phyloP scores from a whole-genome alignment of 2,113 vertebrate species.

The Alces alces region DNA sequence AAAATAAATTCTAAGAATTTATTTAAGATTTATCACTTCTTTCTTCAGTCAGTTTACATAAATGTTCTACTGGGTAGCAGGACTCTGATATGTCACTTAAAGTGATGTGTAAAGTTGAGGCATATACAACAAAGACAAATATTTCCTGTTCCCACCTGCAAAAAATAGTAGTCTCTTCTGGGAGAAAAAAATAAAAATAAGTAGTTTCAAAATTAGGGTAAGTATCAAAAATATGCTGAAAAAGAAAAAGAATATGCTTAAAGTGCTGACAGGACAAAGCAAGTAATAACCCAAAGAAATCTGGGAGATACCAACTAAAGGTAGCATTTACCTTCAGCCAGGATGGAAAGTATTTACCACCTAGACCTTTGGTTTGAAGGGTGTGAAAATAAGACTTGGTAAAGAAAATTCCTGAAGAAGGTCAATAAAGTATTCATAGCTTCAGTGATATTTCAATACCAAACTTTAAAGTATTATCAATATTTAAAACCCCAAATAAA shows the following conservation, averaged over 20 bases:
- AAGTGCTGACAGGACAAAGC: background rate
- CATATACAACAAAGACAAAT: background rate
- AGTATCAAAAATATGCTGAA: background rate
- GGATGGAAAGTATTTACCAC: background rate
- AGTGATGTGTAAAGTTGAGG: background rate
- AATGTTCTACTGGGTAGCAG: rapidly evolving
- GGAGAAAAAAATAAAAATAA: background rate
- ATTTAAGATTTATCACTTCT: background rate
- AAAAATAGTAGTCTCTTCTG: background rate
- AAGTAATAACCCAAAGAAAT: background rate
- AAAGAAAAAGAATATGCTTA: background rate
- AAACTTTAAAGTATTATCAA: background rate
- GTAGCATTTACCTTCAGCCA: background rate
- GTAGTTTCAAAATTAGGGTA: background rate
- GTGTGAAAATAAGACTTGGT: background rate
- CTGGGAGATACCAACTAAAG: background rate
- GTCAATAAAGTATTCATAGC: background rate
- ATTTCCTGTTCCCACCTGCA: background rate
- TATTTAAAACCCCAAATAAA: conserved; percentile 9
- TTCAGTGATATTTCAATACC: background rate
- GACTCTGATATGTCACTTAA: background rate
- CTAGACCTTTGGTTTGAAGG: background rate
- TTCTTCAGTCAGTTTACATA: background rate
- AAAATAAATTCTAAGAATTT: background rate
- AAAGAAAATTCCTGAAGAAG: background rate